phyloP scores from a whole-genome alignment of 53 echinoderm and acorn worm species.

The Astropecten irregularis region DNA sequence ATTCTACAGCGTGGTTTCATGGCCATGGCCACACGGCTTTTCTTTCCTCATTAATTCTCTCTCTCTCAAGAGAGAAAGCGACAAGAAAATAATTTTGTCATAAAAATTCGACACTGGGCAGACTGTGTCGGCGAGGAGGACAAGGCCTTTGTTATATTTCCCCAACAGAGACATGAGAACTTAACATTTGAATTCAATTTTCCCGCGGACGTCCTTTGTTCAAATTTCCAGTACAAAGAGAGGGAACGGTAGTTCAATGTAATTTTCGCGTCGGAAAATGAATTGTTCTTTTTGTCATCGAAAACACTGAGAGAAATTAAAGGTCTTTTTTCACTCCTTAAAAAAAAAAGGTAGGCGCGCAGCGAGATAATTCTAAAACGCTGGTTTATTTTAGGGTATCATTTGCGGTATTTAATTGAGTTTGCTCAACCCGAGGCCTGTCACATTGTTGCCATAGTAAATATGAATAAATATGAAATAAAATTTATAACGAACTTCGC shows the following conservation, averaged over 20 bases:
- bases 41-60: too few species aligned
- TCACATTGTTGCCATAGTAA: neutral
- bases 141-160: too few species aligned
- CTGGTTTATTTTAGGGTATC: conserved; percentile 32
- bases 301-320: conserved; percentile 30
- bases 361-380: conserved; percentile 3
- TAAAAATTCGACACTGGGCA: too few species aligned
- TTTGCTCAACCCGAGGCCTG: neutral
- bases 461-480: neutral
- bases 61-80: too few species aligned
- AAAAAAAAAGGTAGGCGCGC: neutral
- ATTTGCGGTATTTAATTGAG: conserved; percentile 5
- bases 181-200: conserved; percentile 26
- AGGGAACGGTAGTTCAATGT: neutral
- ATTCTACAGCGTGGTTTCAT: too few species aligned
- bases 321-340: neutral
- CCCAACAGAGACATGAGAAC: neutral
- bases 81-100: too few species aligned
- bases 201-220: neutral
- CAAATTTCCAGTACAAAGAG: neutral
- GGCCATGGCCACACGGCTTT: too few species aligned
- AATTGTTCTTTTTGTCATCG: conserved; percentile 22
- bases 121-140: too few species aligned
- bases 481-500: neutral
- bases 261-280: neutral